phyloP scores from a whole-genome alignment of 2,113 vertebrate species.

The Alethe castanea region DNA sequence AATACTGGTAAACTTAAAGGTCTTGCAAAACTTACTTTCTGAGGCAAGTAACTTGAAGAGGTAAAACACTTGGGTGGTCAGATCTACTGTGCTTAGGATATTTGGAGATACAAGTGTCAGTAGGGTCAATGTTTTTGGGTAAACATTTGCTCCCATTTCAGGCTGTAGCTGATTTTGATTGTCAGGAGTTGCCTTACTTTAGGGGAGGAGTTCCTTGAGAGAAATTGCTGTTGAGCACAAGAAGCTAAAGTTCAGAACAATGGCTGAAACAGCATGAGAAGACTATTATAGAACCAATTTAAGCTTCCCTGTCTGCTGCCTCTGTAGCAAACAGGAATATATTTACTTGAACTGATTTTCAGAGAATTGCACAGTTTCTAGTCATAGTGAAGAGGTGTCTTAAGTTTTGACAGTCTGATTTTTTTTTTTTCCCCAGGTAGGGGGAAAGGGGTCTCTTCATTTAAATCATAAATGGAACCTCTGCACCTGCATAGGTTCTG shows the following conservation, averaged over 20 bases:
- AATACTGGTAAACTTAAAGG: background rate
- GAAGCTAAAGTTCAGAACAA: background rate
- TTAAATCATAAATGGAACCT: background rate
- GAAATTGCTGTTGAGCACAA: background rate
- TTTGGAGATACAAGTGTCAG: background rate
- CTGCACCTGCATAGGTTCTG: background rate
- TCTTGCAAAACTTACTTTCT: background rate
- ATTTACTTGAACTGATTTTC: slow-evolving; percentile 41
- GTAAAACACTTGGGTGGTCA: background rate
- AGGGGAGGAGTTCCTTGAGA: background rate
- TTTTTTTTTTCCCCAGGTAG: background rate
- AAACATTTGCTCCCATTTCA: slow-evolving; percentile 20
- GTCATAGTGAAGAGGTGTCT: background rate
- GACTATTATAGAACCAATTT: background rate
- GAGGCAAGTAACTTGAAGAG: background rate
- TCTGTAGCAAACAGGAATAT: background rate
- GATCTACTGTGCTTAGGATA: background rate
- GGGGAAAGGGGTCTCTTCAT: background rate
- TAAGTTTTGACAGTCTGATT: background rate
- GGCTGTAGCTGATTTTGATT: slow-evolving; percentile 10
- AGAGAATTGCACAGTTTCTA: slow-evolving; percentile 45
- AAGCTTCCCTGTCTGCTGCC: slow-evolving; percentile 29
- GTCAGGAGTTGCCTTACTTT: slow-evolving; percentile 31
- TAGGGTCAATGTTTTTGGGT: background rate
- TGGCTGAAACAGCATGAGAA: background rate